phyloP scores from a whole-genome alignment of 1,140 invertebrate genomes.

The Drosophila navojoa region DNA sequence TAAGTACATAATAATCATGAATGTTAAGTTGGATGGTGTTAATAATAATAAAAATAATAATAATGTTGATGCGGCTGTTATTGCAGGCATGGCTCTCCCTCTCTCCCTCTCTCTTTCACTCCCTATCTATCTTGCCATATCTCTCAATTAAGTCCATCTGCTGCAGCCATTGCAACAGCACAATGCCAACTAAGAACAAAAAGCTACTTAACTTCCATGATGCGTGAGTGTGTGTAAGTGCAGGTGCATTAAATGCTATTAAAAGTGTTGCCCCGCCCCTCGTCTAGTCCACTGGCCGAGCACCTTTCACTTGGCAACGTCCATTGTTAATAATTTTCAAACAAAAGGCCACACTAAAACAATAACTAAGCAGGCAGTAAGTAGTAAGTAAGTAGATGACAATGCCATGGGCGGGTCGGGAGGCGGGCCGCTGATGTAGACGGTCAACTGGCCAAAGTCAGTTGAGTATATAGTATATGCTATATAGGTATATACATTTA shows the following conservation, averaged over 20 bases:
- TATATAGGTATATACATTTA: not conserved
- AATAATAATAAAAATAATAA: conserved; percentile 16
- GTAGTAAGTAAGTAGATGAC: conserved; percentile 80
- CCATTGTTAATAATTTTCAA: conserved; percentile 78
- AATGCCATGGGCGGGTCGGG: conserved; percentile 42
- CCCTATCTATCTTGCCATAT: conserved; percentile 11
- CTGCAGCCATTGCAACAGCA: conserved; percentile 37
- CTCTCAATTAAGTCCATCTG: conserved; percentile 43
- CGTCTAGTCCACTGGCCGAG: not conserved
- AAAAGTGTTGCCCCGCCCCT: conserved; percentile 25
- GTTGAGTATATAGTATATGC: conserved; percentile 34
- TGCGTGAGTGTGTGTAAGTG: conserved; percentile 24
- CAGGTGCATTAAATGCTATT: conserved; percentile 82
- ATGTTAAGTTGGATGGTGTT: conserved; percentile 19
- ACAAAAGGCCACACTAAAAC: conserved; percentile 79
- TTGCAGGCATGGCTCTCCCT: conserved; percentile 8
- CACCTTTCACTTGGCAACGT: conserved; percentile 66
- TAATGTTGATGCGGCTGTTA: conserved; percentile 22
- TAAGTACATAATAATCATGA: conserved; percentile 29
- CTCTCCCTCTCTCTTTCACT: conserved; percentile 14
- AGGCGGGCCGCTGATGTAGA: not conserved
- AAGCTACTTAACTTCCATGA: conserved; percentile 56
- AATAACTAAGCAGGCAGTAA: conserved; percentile 81
- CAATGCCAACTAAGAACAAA: conserved; percentile 64
- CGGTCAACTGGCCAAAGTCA: conserved; percentile 49